phyloP scores from a whole-genome alignment of 2,888 invertebrate genomes.

The Melolontha melolontha region DNA sequence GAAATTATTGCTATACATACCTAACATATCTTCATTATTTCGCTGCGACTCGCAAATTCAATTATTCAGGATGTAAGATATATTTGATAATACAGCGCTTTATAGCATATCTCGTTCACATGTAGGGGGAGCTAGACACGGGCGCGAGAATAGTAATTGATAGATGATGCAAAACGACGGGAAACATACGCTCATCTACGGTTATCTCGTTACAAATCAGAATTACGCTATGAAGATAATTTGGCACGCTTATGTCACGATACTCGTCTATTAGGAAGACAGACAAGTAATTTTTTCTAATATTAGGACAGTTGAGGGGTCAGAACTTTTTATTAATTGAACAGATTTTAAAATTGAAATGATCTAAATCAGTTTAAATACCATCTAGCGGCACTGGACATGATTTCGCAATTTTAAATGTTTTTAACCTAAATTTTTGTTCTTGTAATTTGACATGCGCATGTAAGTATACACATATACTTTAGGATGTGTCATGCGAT shows the following conservation, averaged over 20 bases:
- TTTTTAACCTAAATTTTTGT: conserved; percentile 41
- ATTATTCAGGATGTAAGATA: too few species aligned
- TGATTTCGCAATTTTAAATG: conserved; percentile 48
- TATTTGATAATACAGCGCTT: too few species aligned
- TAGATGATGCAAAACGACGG: conserved; percentile 58
- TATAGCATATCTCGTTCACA: background rate
- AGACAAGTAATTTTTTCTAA: conserved; percentile 5
- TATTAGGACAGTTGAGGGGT: background rate
- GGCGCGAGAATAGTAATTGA: conserved; percentile 58
- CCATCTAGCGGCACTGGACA: conserved; percentile 23
- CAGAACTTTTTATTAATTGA: conserved; percentile 1
- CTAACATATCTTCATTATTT: too few species aligned
- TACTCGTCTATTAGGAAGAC: conserved; percentile 32
- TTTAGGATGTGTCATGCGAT: conserved; percentile 28
- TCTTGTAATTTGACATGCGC: background rate
- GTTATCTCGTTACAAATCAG: conserved; percentile 64
- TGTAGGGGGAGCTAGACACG: conserved; percentile 7
- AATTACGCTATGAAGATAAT: conserved; percentile 65
- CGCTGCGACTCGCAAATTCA: too few species aligned
- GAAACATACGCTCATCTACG: conserved; percentile 63
- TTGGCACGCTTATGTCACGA: conserved; percentile 64
- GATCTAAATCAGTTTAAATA: conserved; percentile 14
- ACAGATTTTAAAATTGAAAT: conserved; percentile 23
- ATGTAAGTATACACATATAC: background rate
- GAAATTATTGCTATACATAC: too few species aligned